phyloP scores from a whole-genome alignment of 2,797 vertebrate genomes.

The Alca torda region DNA sequence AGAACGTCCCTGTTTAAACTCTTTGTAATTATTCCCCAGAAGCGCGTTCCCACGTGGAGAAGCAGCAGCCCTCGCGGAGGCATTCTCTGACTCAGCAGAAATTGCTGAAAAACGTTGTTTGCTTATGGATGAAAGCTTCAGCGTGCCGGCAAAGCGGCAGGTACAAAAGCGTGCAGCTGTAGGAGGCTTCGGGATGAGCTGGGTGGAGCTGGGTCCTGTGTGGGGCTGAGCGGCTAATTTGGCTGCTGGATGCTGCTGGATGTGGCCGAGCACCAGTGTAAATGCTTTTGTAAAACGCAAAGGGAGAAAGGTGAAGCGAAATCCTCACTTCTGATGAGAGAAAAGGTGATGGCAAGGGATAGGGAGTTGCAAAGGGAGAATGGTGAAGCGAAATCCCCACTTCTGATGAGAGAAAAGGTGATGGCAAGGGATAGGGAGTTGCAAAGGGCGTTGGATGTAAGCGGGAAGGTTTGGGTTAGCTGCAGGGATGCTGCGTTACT shows the following conservation, averaged over 20 bases:
- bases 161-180: background rate
- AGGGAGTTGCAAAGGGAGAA: background rate
- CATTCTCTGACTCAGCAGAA: conserved; percentile 56
- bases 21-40: conserved; percentile 31
- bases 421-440: background rate
- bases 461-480: background rate
- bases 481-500: background rate
- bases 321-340: background rate
- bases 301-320: background rate
- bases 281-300: background rate
- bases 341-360: background rate
- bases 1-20: background rate
- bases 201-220: background rate
- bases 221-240: background rate
- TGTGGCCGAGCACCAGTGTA: rapidly evolving
- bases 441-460: background rate
- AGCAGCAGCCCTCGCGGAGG: background rate
- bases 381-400: background rate
- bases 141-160: background rate
- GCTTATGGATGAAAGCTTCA: background rate
- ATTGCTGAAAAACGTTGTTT: background rate
- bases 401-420: background rate
- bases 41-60: conserved; percentile 17
- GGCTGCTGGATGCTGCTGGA: background rate
- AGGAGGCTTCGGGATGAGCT: background rate